phyloP scores from a whole-genome alignment of 1,140 invertebrate species.

The Drosophila kikkawai region DNA sequence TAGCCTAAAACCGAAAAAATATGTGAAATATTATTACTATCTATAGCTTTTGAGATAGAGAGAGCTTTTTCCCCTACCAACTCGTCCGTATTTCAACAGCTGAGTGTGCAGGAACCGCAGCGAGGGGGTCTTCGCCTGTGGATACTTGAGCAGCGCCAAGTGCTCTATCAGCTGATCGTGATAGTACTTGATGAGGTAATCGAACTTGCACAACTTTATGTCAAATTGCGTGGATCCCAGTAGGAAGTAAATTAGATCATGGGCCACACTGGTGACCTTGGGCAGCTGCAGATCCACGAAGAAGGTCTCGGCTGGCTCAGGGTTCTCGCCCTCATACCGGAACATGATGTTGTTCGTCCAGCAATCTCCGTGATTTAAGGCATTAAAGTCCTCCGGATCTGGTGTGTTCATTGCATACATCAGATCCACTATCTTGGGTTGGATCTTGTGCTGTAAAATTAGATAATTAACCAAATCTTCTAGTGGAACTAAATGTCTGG shows the following conservation, averaged over 20 bases:
- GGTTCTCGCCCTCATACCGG: slow-evolving; percentile 54
- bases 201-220: slow-evolving; percentile 58
- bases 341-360: slow-evolving; percentile 85
- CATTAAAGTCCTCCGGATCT: slow-evolving; percentile 86
- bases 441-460: slow-evolving; percentile 43
- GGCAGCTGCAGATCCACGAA: slow-evolving; percentile 84
- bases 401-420: slow-evolving; percentile 49
- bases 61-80: slow-evolving; percentile 30
- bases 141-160: slow-evolving; percentile 59
- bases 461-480: not conserved
- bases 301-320: slow-evolving; percentile 49
- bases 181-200: slow-evolving; percentile 68
- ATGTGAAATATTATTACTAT: not conserved
- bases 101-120: slow-evolving; percentile 68
- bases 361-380: slow-evolving; percentile 88
- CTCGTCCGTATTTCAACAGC: slow-evolving; percentile 58
- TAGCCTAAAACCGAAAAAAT: slow-evolving; percentile 21
- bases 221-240: slow-evolving; percentile 57
- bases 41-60: not conserved
- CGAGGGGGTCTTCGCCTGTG: slow-evolving; percentile 71
- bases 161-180: slow-evolving; percentile 56
- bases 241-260: slow-evolving; percentile 79
- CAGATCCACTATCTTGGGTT: slow-evolving; percentile 40
- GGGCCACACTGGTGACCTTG: slow-evolving; percentile 60
- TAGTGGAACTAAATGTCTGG: too few species aligned